These are phyloP conservation scores for Delichon dasypus DNA, from an alignment of 2,797 vertebrate species.

Conservation along the genomic window DNA sequence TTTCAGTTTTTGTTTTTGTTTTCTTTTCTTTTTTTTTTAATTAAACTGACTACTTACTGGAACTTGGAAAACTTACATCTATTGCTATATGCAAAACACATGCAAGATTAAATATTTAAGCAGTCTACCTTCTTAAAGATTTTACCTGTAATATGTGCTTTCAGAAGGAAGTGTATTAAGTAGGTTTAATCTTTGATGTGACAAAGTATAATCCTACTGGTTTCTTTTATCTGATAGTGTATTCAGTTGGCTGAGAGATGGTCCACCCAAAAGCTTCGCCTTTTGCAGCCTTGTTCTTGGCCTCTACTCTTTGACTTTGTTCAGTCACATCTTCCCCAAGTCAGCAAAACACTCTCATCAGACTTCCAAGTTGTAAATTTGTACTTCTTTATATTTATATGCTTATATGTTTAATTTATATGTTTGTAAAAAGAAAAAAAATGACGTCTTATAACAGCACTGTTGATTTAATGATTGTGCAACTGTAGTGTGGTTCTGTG, in stretches of 20 bases:
- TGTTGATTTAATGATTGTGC: not conserved
- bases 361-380: not conserved
- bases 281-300: not conserved
- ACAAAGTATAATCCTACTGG: not conserved
- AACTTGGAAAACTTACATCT: slow-evolving; percentile 6
- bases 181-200: not conserved
- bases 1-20: rapidly evolving
- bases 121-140: not conserved
- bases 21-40: not conserved
- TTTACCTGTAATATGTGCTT: not conserved
- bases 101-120: not conserved
- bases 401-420: not conserved
- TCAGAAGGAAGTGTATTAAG: not conserved
- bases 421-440: not conserved
- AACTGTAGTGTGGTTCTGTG: not conserved
- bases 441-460: not conserved
- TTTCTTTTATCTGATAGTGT: not conserved
- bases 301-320: not conserved
- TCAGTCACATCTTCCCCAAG: not conserved
- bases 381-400: not conserved
- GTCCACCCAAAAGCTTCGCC: not conserved
- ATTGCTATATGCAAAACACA: not conserved
- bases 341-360: not conserved
- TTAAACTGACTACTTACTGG: not conserved
- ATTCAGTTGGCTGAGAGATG: not conserved